phyloP scores from a whole-genome alignment of 2,888 invertebrate genomes.

The Plebejus anna region DNA sequence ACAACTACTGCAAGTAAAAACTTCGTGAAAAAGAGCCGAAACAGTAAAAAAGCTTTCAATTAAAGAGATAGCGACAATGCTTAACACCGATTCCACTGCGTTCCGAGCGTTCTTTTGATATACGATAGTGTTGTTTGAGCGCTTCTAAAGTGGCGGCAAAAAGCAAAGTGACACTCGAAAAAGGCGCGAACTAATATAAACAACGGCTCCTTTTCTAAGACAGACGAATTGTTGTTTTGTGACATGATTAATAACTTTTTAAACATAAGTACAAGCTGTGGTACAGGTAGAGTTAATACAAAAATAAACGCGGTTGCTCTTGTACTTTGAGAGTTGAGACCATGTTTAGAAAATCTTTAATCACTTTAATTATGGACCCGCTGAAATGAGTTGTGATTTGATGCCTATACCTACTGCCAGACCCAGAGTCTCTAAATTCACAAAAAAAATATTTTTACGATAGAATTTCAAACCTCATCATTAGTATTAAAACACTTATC shows the following conservation, averaged over 20 bases:
- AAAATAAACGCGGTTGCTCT: background rate
- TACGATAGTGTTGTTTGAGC: conserved; percentile 72
- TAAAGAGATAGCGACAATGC: conserved; percentile 74
- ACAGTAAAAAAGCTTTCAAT: conserved; percentile 67
- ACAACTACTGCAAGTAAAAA: conserved; percentile 61
- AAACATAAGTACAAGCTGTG: background rate
- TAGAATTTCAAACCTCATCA: no score
- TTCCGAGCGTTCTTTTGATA: conserved; percentile 66
- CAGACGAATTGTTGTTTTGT: conserved; percentile 46
- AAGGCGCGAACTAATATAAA: conserved; percentile 76
- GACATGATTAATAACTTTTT: conserved; percentile 31
- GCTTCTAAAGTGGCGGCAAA: conserved; percentile 65
- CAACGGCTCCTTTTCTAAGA: conserved; percentile 60
- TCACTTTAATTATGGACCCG: background rate
- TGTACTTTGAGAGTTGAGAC: background rate
- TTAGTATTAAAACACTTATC: no score
- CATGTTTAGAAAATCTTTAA: background rate
- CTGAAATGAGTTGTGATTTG: no score
- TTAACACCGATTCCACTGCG: conserved; percentile 61
- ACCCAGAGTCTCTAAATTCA: no score
- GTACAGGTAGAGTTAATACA: background rate
- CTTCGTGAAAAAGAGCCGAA: conserved; percentile 56
- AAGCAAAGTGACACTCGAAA: conserved; percentile 78
- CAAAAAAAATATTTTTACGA: no score
- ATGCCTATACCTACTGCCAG: no score